Conservation (phyloP, 2,113 vertebrate genomes). For the Zosterops lateralis region DNA sequence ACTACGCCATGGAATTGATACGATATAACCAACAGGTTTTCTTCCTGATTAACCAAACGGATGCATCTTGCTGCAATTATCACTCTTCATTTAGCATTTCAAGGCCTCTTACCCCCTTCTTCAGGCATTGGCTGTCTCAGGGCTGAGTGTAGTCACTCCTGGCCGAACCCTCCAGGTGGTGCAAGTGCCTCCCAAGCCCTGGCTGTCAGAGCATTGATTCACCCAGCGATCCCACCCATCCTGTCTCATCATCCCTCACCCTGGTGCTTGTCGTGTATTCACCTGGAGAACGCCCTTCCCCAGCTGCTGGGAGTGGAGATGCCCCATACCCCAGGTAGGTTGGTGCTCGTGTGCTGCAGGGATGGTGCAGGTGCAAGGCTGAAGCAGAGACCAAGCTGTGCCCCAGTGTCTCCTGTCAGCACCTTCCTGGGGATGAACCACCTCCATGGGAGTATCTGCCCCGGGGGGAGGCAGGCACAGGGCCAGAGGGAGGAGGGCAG, state of each 20-base stretch:
- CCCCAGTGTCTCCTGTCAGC: background rate
- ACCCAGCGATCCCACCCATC: constrained; percentile 11
- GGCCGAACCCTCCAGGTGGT: background rate
- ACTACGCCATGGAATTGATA: accelerated
- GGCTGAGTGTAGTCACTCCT: background rate
- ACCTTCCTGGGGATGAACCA: accelerated
- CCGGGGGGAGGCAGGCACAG: accelerated
- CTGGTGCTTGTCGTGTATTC: background rate
- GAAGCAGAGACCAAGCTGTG: background rate
- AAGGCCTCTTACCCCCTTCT: background rate
- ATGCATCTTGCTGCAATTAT: background rate
- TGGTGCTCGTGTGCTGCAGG: background rate
- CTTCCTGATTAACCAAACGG: constrained; percentile 16
- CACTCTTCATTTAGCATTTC: constrained; percentile 11
- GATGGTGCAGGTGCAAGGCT: background rate
- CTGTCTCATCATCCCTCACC: background rate
- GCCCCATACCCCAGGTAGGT: accelerated
- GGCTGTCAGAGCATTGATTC: constrained; percentile 10
- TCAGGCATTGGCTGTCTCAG: background rate
- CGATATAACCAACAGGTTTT: background rate
- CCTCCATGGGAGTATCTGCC: background rate
- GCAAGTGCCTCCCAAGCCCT: background rate
- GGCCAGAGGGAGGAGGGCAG: background rate
- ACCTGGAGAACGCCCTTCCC: background rate
- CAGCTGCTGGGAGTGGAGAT: background rate